phyloP scores from a whole-genome alignment of 1,140 invertebrate genomes.

The Monochamus saltuarius region DNA sequence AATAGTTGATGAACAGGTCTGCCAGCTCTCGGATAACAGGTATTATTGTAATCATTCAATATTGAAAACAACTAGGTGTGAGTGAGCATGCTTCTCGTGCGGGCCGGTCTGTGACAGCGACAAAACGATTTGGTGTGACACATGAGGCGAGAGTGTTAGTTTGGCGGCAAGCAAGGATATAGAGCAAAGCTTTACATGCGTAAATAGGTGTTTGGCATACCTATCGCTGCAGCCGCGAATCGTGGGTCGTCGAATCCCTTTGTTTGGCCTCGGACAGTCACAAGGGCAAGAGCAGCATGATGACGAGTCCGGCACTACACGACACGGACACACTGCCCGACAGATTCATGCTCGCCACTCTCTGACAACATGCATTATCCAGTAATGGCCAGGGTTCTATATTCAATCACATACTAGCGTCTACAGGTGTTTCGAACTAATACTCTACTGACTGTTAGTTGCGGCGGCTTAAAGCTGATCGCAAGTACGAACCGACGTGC shows the following conservation, averaged over 20 bases:
- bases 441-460: conserved; percentile 53
- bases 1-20: conserved; percentile 51
- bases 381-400: conserved; percentile 34
- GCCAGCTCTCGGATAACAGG: conserved; percentile 47
- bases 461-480: conserved; percentile 45
- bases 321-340: conserved; percentile 37
- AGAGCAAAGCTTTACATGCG: conserved; percentile 14
- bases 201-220: conserved; percentile 27
- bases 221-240: conserved; percentile 26
- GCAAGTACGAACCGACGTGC: conserved; percentile 38
- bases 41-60: conserved; percentile 51
- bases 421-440: conserved; percentile 53
- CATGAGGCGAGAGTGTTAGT: not conserved
- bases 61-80: conserved; percentile 46
- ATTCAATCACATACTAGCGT: conserved; percentile 51
- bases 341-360: conserved; percentile 37
- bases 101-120: conserved; percentile 17
- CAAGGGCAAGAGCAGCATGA: conserved; percentile 21
- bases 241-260: conserved; percentile 23
- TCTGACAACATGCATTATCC: conserved; percentile 37
- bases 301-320: conserved; percentile 38
- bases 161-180: conserved; percentile 6
- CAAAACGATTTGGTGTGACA: conserved; percentile 11
- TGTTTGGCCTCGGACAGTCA: conserved; percentile 26
- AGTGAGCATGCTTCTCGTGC: conserved; percentile 32